Evolutionary conservation across 2,888 invertebrate genomes (phyloP).

Genomic region (Spatulosminthurus flaviceps): DNA sequence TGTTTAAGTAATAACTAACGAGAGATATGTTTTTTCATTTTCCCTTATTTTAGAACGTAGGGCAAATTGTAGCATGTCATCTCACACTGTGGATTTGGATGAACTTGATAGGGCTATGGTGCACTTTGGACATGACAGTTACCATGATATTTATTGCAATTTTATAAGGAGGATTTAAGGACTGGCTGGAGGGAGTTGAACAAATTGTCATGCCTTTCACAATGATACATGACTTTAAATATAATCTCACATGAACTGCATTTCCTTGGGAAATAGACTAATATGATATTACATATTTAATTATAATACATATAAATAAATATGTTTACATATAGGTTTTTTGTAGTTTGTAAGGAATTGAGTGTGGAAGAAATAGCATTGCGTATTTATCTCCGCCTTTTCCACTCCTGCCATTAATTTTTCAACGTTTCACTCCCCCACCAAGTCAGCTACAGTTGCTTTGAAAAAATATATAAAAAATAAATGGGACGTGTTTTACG

Average conservation of each 20-base stretch:
- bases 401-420: neutral
- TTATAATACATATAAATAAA: no score
- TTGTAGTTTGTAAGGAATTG: no score
- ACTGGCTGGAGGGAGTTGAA: conserved; percentile 10
- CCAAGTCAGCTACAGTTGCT: no score
- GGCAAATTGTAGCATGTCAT: no score
- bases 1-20: neutral
- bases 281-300: no score
- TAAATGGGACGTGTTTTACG: no score
- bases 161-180: conserved; percentile 10
- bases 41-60: no score
- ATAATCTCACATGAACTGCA: no score
- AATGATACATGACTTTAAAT: neutral
- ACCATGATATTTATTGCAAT: neutral
- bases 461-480: no score
- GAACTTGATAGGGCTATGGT: neutral
- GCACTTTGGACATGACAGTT: neutral
- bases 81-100: no score
- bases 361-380: neutral
- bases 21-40: conserved; percentile 2
- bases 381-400: neutral
- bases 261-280: no score
- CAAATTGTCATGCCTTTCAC: neutral
- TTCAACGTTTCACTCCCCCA: neutral
- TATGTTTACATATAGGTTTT: no score